Percentiles rank a stretch among this genome's conserved stretches.
phyloP scores from a whole-genome alignment of 92 coral and sea anemone species.

The Heteractis magnifica region DNA sequence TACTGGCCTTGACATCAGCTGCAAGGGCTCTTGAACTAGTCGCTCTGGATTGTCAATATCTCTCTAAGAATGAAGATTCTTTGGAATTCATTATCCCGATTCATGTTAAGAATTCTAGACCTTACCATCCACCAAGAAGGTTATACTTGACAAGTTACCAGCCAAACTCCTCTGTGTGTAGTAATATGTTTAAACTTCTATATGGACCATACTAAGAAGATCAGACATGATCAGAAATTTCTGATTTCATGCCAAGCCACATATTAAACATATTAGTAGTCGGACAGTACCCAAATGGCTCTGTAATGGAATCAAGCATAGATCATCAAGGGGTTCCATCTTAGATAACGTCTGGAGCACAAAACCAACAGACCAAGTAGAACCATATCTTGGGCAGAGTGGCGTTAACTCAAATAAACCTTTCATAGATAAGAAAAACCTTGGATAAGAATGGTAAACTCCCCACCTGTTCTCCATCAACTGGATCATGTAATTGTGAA shows the following conservation, averaged over 20 bases:
- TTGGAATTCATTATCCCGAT: conserved; percentile 36
- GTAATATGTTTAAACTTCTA: conserved; percentile 30
- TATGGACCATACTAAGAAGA: conserved; percentile 25
- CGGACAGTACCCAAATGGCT: conserved; percentile 55
- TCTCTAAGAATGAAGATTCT: conserved; percentile 22
- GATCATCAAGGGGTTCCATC: conserved; percentile 24
- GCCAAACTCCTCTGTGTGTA: conserved; percentile 26
- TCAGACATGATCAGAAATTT: conserved; percentile 11
- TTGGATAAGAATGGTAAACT: conserved; percentile 43
- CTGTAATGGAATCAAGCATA: not conserved
- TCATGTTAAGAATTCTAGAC: conserved; percentile 41
- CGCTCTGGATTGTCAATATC: conserved; percentile 26
- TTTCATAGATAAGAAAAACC: conserved; percentile 38
- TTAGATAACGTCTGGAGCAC: conserved; percentile 21
- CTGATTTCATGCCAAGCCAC: conserved; percentile 32
- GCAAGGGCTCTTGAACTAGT: conserved; percentile 44
- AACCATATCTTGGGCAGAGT: conserved; percentile 30
- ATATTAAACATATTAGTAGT: conserved; percentile 19
- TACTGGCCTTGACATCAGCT: conserved; percentile 43
- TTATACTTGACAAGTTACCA: not conserved
- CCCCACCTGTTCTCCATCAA: conserved; percentile 33
- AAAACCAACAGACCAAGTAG: conserved; percentile 35
- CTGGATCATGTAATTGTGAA: conserved; percentile 48
- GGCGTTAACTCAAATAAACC: conserved; percentile 32
- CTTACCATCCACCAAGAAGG: conserved; percentile 38